Percentiles rank a stretch among this genome's conserved stretches.
Conservation (phyloP, 2,888 invertebrate species). For the Melinaea marsaeus region DNA sequence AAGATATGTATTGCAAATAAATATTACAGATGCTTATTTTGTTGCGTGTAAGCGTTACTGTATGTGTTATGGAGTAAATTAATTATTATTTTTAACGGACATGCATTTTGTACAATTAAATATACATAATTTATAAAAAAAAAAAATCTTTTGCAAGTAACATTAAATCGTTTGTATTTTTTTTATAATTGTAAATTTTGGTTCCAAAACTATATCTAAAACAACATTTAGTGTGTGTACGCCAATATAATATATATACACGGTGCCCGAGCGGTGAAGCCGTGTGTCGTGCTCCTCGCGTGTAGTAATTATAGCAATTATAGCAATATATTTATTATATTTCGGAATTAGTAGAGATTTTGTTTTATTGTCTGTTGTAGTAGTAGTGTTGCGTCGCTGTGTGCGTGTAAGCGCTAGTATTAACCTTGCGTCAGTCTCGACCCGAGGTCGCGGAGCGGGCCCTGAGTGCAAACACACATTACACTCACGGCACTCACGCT, state of each 20-base stretch:
- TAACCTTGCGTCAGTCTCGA: conserved; percentile 74
- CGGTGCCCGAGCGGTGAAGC: neutral
- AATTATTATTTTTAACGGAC: neutral
- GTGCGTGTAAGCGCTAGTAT: conserved; percentile 63
- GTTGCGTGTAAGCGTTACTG: neutral
- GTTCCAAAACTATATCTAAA: neutral
- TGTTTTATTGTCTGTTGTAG: neutral
- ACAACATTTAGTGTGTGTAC: neutral
- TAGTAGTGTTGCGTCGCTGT: neutral
- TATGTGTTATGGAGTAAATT: neutral
- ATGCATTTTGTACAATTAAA: neutral
- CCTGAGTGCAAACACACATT: conserved; percentile 76
- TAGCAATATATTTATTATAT: neutral
- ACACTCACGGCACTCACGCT: conserved; percentile 67
- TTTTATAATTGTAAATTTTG: too few species aligned
- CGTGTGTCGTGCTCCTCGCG: neutral
- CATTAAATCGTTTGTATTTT: too few species aligned
- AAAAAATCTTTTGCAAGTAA: too few species aligned
- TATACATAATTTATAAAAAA: too few species aligned
- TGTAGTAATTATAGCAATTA: too few species aligned
- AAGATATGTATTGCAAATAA: neutral
- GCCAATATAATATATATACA: conserved; percentile 3
- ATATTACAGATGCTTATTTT: neutral
- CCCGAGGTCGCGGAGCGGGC: conserved; percentile 74
- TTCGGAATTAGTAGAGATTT: neutral